phyloP scores from a whole-genome alignment of 2,797 vertebrate species.

The Loriculus beryllinus region DNA sequence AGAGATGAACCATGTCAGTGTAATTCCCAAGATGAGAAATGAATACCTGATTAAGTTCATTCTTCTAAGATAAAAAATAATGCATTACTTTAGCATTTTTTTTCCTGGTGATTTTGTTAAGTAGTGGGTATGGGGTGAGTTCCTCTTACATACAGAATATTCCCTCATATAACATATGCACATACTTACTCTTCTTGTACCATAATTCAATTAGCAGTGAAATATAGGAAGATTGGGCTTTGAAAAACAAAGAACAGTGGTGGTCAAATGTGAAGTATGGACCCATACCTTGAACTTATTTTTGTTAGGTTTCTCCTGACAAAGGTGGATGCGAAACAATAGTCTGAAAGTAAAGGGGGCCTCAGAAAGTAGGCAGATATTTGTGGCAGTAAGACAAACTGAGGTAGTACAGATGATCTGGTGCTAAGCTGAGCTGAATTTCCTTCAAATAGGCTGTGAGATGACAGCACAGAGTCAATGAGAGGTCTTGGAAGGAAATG shows the following conservation, averaged over 20 bases:
- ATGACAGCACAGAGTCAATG: not conserved
- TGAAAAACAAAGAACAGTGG: not conserved
- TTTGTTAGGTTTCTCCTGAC: not conserved
- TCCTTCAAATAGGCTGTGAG: not conserved
- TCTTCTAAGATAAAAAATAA: not conserved
- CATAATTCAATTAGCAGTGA: not conserved
- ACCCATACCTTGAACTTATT: not conserved
- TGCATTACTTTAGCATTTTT: not conserved
- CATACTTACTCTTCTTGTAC: not conserved
- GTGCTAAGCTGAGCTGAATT: not conserved
- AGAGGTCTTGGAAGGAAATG: not conserved
- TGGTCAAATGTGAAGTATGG: not conserved
- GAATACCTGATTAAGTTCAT: conserved; percentile 33
- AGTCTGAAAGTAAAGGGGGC: not conserved
- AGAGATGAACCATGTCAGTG: conserved; percentile 1
- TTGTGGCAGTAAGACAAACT: not conserved
- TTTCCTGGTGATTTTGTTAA: not conserved
- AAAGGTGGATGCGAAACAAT: not conserved
- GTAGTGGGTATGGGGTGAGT: not conserved
- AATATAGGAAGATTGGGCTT: not conserved
- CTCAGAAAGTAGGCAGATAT: not conserved
- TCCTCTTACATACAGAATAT: not conserved
- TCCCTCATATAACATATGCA: not conserved
- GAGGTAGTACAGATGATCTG: not conserved
- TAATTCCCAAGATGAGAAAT: conserved; percentile 18